These are phyloP conservation scores for Diachasma alloeum DNA, from an alignment of 1,140 invertebrate species.

Conservation along the genomic window DNA sequence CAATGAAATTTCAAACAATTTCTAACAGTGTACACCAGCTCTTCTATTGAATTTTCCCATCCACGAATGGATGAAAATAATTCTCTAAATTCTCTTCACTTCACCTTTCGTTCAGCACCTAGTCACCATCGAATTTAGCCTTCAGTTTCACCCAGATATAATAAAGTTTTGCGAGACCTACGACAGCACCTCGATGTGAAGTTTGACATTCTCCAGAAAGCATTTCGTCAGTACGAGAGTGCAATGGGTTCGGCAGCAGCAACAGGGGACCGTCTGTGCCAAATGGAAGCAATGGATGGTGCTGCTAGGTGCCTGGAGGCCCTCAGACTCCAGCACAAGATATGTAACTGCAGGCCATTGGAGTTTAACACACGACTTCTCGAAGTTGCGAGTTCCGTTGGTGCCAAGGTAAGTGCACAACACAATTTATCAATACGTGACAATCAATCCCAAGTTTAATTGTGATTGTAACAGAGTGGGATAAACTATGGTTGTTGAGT, in stretches of 20 bases:
- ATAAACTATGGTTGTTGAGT: no score
- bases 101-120: no score
- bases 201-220: slow-evolving; percentile 66
- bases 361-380: slow-evolving; percentile 83
- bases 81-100: no score
- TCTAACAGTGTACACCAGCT: no score
- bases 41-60: no score
- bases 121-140: no score
- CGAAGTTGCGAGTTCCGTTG: slow-evolving; percentile 81
- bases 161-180: not conserved
- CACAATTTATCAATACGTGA: not conserved
- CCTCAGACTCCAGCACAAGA: slow-evolving; percentile 78
- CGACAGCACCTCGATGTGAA: not conserved
- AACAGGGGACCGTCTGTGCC: slow-evolving; percentile 80
- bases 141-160: no score
- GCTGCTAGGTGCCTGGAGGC: slow-evolving; percentile 81
- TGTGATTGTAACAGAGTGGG: no score
- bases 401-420: slow-evolving; percentile 72
- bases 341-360: slow-evolving; percentile 83
- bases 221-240: slow-evolving; percentile 81
- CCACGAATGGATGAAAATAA: no score
- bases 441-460: not conserved
- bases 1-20: no score
- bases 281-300: slow-evolving; percentile 89
- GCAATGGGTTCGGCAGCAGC: slow-evolving; percentile 82